Conservation (phyloP, 2,888 invertebrate species). For the Ophion slaviceki region DNA sequence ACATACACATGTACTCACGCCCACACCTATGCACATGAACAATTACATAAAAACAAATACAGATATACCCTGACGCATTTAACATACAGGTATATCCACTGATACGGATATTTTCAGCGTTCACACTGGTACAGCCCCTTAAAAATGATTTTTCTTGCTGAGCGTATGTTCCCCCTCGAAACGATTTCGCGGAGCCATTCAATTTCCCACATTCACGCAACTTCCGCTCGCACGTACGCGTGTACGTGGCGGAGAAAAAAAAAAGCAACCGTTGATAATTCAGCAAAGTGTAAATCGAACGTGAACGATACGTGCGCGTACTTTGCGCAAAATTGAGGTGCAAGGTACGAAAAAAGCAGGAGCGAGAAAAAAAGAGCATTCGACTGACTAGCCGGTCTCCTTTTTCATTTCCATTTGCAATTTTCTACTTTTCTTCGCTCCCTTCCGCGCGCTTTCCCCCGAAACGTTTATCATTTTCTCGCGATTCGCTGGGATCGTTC, state of each 20-base stretch:
- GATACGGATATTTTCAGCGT: too few species aligned
- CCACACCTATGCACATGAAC: too few species aligned
- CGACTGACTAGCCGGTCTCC: conserved; percentile 20
- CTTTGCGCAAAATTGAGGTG: background rate
- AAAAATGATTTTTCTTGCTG: too few species aligned
- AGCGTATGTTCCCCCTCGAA: too few species aligned
- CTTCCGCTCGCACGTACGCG: conserved; percentile 17
- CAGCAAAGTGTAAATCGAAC: conserved; percentile 44
- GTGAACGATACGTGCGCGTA: background rate
- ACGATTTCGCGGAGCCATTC: conserved; percentile 36
- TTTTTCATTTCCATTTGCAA: conserved; percentile 9
- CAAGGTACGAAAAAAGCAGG: background rate
- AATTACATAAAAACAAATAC: too few species aligned
- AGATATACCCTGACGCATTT: too few species aligned
- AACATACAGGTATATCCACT: too few species aligned
- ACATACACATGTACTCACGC: too few species aligned
- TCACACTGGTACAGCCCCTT: too few species aligned
- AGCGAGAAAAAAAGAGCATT: conserved; percentile 4
- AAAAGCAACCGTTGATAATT: conserved; percentile 20
- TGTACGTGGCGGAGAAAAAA: background rate
- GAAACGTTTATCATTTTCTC: conserved; percentile 51
- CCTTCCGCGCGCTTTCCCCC: too few species aligned
- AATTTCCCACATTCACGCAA: conserved; percentile 48
- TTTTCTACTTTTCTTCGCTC: conserved; percentile 21
- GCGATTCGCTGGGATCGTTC: conserved; percentile 64